Base-by-base conservation (phyloP, 2,888 invertebrate species). In the Nomada fabriciana region DNA sequence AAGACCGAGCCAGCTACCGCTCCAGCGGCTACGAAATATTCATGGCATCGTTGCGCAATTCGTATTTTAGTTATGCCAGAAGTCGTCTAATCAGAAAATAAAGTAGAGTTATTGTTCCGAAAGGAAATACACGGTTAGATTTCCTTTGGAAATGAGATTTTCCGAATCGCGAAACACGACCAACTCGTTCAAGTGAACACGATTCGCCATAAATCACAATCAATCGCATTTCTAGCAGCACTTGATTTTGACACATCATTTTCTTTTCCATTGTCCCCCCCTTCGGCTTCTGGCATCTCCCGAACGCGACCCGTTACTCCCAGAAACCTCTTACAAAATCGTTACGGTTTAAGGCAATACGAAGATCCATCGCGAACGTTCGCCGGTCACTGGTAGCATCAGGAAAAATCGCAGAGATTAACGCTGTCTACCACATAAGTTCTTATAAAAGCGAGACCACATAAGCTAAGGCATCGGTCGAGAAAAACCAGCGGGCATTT, bases 201-300 rank as follows among this genome's bases (percentile, higher is more conserved):
- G 57, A 78, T 77, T 85, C 61, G 60, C 83, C 86, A 91, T 91
- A 91, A 91, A 91, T 91, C 91, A 91, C 90, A 88, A 91, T 91
- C 91, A 91, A 90, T 90, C 87, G 89, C 76, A 83, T 88, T 76
- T 81, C 87, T 71, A 68, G 76, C 73, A 78, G 71, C 80, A 67
- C 72, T 88, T 79, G 88, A 79, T 75, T 78, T 82, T 82, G 87
- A 89, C 88, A 83, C 81, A 75, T 87, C 75, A 80, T 74, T 81
- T 78, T 80, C 75, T 53, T 67, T n/a, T 18, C 25, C 70, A 15
- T 25, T 42, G 43, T 43, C 42, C 47, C 20, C n/a, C 61, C 53
- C 42, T 23, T 20, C 64, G 59, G 11, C 55, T 55, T 42, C 53
- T 18, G 43, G 29, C 63, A 42, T 43, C 20, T 4, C 36, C 15